Percentiles rank a stretch among this genome's conserved stretches.
Conservation (phyloP, 1,140 invertebrate genomes). For the Rhopalosiphum padi region DNA sequence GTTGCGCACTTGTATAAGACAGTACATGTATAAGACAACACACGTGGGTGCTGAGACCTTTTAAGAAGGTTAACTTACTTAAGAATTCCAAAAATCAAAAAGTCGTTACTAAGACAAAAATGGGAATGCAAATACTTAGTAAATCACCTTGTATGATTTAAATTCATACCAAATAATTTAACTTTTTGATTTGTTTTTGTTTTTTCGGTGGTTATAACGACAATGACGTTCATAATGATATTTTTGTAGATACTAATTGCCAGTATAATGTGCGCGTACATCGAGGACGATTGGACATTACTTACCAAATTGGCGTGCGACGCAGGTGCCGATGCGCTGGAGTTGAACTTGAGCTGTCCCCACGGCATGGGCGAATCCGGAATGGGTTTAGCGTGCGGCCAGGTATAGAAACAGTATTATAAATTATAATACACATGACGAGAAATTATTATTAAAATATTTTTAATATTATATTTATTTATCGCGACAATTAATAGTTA, state of each 20-base stretch:
- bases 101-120: neutral
- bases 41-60: too few species aligned
- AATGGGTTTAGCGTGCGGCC: slow-evolving; percentile 97
- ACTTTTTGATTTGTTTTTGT: neutral
- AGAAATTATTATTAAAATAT: neutral
- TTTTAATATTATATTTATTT: slow-evolving; percentile 19
- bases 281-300: slow-evolving; percentile 86
- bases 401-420: slow-evolving; percentile 69
- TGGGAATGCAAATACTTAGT: neutral
- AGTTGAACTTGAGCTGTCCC: slow-evolving; percentile 96
- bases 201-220: neutral
- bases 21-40: too few species aligned
- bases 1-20: too few species aligned
- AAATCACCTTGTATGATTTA: neutral
- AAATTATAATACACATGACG: neutral
- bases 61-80: neutral
- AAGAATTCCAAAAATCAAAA: neutral
- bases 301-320: slow-evolving; percentile 80
- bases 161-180: too few species aligned
- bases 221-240: neutral
- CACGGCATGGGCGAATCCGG: slow-evolving; percentile 98
- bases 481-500: neutral
- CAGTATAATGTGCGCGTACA: slow-evolving; percentile 95
- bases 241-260: slow-evolving; percentile 84
- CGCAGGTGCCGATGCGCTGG: slow-evolving; percentile 91